phyloP scores from a whole-genome alignment of 1,140 invertebrate genomes.

The Diabrotica virgifera region DNA sequence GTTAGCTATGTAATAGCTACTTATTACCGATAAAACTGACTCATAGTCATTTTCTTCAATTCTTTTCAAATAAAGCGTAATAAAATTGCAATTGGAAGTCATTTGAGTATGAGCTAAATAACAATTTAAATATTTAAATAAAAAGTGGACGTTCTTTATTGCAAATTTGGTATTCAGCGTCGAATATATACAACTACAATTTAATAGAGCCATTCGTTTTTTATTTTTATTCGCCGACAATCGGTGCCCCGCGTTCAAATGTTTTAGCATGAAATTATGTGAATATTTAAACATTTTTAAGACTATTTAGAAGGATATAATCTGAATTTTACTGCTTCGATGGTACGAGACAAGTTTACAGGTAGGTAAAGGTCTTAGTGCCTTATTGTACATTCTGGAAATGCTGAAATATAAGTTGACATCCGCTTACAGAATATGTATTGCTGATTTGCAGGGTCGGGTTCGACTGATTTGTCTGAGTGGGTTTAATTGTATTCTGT shows the following conservation, averaged over 20 bases:
- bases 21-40: too few relatives aligned
- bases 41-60: too few relatives aligned
- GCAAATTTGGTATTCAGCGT: too few relatives aligned
- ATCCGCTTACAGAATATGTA: background rate
- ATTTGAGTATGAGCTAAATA: too few relatives aligned
- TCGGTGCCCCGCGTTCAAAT: slow-evolving; percentile 28
- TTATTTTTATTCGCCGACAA: slow-evolving; percentile 40
- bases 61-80: too few relatives aligned
- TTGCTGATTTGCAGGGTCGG: too few relatives aligned
- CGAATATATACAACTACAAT: slow-evolving; percentile 29
- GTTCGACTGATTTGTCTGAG: too few relatives aligned
- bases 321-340: slow-evolving; percentile 32
- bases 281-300: slow-evolving; percentile 35
- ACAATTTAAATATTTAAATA: too few relatives aligned
- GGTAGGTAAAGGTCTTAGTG: slow-evolving; percentile 18
- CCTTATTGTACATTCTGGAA: slow-evolving; percentile 7
- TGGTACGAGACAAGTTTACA: slow-evolving; percentile 13
- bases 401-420: slow-evolving; percentile 12
- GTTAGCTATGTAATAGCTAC: too few relatives aligned
- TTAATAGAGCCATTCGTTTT: slow-evolving; percentile 42
- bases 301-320: slow-evolving; percentile 29
- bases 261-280: slow-evolving; percentile 34
- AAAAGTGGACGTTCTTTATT: too few relatives aligned
- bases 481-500: too few relatives aligned
- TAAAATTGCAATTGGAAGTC: too few relatives aligned